Conservation (phyloP, 2,888 invertebrate genomes). For the Apomyelois bistriatella region DNA sequence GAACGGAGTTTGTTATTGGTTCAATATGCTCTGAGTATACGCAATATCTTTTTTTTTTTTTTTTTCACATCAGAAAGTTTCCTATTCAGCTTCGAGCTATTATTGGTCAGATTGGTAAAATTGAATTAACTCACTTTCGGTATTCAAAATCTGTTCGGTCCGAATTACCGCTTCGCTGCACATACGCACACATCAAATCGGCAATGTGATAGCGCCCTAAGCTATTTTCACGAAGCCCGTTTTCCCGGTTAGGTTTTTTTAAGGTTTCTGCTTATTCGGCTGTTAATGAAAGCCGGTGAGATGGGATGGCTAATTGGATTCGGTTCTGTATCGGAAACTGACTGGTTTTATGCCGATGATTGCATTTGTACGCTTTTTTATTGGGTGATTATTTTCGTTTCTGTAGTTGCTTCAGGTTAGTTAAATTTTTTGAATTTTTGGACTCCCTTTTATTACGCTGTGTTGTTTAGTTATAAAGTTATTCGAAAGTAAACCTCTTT, state of each 20-base stretch:
- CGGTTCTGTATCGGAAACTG: conserved; percentile 63
- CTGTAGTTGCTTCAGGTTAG: neutral
- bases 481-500: no score
- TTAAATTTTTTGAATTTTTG: neutral
- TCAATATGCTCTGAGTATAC: no score
- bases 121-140: no score
- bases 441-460: neutral
- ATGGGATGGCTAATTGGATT: conserved; percentile 70
- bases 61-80: no score
- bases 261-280: conserved; percentile 51
- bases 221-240: conserved; percentile 44
- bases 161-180: no score
- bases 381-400: conserved; percentile 2
- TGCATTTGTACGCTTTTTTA: conserved; percentile 27
- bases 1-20: no score
- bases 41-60: no score
- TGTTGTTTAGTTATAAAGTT: neutral
- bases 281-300: conserved; percentile 60
- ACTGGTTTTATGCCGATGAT: conserved; percentile 47
- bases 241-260: conserved; percentile 41
- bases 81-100: no score
- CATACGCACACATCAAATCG: neutral
- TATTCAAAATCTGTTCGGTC: no score
- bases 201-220: conserved; percentile 44
- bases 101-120: no score